Conservation (phyloP, 1,140 invertebrate genomes). For the Caenorhabditis remanei region DNA sequence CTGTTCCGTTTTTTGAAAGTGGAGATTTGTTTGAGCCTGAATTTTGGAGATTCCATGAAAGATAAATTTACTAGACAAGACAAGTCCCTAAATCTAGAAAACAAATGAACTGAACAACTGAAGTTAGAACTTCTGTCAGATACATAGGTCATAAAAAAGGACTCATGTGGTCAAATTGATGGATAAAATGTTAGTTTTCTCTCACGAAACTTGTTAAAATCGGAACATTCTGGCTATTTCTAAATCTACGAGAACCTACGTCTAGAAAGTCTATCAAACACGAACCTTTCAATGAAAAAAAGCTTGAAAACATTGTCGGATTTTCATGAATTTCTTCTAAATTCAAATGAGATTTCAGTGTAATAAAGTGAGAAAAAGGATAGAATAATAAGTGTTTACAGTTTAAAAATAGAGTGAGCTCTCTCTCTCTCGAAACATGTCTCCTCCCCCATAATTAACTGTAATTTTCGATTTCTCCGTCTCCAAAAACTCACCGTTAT, state of each 20-base stretch:
- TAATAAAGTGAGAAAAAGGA: background rate
- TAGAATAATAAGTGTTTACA: background rate
- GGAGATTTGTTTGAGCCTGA: slow-evolving; percentile 2
- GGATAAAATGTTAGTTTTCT: no score
- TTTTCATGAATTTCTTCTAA: background rate
- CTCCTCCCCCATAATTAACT: background rate
- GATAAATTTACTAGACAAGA: no score
- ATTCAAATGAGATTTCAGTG: background rate
- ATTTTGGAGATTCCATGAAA: background rate
- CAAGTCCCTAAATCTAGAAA: background rate
- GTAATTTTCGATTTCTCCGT: background rate
- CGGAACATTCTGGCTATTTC: no score
- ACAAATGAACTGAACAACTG: no score
- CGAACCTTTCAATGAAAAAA: background rate
- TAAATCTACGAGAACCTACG: no score
- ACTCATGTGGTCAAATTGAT: no score
- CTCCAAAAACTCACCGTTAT: slow-evolving; percentile 10
- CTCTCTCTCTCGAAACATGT: background rate
- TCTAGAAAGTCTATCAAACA: background rate
- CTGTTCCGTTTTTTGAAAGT: background rate
- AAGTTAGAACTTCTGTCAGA: no score
- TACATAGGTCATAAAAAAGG: no score
- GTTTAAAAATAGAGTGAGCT: background rate
- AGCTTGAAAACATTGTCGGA: background rate
- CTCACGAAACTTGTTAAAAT: no score